Conservation (phyloP, 2,113 vertebrate species). For the Mungos mungo region DNA sequence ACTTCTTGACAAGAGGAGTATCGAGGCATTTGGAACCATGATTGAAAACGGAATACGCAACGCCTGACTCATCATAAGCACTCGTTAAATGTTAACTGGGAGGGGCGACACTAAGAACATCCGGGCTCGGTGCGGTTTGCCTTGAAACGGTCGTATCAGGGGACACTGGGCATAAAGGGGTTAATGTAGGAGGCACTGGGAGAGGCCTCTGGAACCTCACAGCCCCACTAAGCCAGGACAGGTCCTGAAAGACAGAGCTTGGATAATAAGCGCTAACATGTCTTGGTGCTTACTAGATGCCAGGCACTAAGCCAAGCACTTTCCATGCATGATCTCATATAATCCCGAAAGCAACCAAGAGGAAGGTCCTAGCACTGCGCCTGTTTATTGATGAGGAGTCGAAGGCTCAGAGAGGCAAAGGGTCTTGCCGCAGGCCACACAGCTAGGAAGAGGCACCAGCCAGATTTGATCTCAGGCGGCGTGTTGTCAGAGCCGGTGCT, state of each 20-base stretch:
- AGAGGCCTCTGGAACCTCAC: neutral
- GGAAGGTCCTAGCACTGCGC: neutral
- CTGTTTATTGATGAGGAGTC: neutral
- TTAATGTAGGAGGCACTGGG: neutral
- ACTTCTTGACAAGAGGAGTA: neutral
- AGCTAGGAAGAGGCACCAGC: conserved; percentile 31
- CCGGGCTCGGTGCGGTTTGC: neutral
- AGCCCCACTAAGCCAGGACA: neutral
- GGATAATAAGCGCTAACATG: neutral
- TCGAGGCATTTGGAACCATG: neutral
- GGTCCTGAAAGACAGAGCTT: neutral
- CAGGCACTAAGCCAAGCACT: conserved; percentile 1
- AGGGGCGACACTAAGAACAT: neutral
- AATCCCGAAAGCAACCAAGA: neutral
- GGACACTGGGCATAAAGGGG: neutral
- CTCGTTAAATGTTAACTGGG: neutral
- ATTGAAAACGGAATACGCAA: neutral
- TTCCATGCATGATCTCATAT: neutral
- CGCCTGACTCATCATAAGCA: neutral
- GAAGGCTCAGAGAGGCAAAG: conserved; percentile 52
- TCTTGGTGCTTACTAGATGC: neutral
- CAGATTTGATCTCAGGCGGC: conserved; percentile 49
- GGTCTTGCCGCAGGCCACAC: conserved; percentile 33
- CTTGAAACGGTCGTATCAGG: neutral
- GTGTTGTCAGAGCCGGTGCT: conserved; percentile 29